A percentile compares a stretch with the other conserved stretches of the same genome.
Evolutionary conservation across 2,888 invertebrate species (phyloP).

Genomic region (Ceriagrion tenellum): DNA sequence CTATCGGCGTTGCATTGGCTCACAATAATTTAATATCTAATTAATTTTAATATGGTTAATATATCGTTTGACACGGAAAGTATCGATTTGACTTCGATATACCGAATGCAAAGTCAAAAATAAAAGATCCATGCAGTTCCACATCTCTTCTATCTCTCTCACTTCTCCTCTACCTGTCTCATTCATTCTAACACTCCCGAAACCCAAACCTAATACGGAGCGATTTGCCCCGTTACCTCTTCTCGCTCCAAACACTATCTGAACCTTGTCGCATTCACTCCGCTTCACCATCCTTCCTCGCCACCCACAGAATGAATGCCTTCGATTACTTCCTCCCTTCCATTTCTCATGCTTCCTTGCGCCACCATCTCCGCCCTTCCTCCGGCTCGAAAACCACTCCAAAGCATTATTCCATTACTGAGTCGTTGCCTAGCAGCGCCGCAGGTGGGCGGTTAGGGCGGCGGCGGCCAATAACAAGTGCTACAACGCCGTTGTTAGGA

Average conservation of each 20-base stretch:
- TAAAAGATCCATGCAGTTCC: background rate
- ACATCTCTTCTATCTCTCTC: background rate
- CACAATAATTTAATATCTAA: no score
- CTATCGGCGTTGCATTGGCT: no score
- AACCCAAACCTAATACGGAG: background rate
- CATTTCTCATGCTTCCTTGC: background rate
- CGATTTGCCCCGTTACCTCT: background rate
- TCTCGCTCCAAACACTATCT: background rate
- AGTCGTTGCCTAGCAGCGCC: conserved; percentile 47
- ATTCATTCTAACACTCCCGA: background rate
- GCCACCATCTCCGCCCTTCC: background rate
- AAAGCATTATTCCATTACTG: background rate
- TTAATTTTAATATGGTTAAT: no score
- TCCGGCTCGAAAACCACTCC: background rate
- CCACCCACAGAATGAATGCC: background rate
- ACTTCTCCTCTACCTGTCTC: background rate
- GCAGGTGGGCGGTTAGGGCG: conserved; percentile 54
- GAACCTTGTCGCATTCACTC: background rate
- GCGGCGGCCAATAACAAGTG: conserved; percentile 60
- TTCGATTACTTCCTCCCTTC: conserved; percentile 27
- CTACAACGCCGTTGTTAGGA: conserved; percentile 43
- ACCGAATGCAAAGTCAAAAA: no score
- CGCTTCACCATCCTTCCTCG: background rate
- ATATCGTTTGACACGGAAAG: no score
- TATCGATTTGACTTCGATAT: no score